Evolutionary conservation across 2,797 vertebrate genomes (phyloP), one percentile per base, ranked within the genome.

Genomic region (Myotis daubentonii): DNA sequence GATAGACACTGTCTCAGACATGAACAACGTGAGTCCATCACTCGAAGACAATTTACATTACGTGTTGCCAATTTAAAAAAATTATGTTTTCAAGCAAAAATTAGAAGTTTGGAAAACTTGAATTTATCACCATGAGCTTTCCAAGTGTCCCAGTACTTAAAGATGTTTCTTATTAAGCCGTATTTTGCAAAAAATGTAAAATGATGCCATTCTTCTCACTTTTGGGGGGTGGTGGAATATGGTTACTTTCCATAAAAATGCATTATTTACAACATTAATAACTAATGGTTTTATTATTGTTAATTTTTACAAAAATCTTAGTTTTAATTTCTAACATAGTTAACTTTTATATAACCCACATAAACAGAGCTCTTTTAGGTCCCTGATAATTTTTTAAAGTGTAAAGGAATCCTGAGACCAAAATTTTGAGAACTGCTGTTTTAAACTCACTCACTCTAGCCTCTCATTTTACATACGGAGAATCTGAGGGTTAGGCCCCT

Each of bases 31-130:
- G 10, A 79, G 68, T 9, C 44, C 30, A 23, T 53, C 15, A 33
- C 16, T 95, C 68, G 25, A 87, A 75, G 47, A 81, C 57, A 85
- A 76, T 70, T 76, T 81, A 70, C 2, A 87, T 83, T 20, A 74
- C 33, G 87, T 94, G 41, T n/a, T 89, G 30, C 47, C 62, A 65
- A 9, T 60, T 70, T 20, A 65, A 68, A 94, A 80, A 80, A 89
- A 62, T 30, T 86, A 76, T 66, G 25, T 83, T 94, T 93, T 94
- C 8, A 93, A 92, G 28, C 25, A 92, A 87, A 92, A 94, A n/a
- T 41, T 28, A 80, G 36, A 91, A 38, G 47, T 95, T 84, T 71
- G 23, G 53, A 93, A 87, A 92, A 49, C 12, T 20, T 86, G 28
- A 86, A 49, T 85, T 90, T 89, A 62, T 53, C 47, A 92, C 13